These are phyloP conservation scores for Pseudocheirus occidentalis DNA, from an alignment of 2,797 vertebrate species.

Conservation along the genomic window DNA sequence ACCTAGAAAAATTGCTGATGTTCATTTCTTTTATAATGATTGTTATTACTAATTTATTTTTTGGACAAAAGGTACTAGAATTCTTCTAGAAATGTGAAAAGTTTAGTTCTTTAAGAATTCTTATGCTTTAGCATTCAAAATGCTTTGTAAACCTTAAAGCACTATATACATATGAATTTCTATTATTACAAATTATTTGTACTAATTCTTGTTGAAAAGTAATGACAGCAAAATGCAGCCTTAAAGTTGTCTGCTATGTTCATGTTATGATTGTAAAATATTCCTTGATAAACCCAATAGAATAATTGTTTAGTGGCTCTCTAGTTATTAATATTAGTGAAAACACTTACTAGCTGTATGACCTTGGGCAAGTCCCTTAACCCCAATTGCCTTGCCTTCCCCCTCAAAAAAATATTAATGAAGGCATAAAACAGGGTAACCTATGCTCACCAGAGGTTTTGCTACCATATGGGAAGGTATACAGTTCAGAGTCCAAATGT, in stretches of 20 bases:
- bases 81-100: slow-evolving; percentile 4
- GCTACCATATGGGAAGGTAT: neutral
- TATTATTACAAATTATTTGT: neutral
- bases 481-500: neutral
- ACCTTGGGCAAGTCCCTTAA: too few relatives aligned
- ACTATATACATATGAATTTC: neutral
- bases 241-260: neutral
- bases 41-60: slow-evolving; percentile 27
- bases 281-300: neutral
- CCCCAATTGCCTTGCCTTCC: too few relatives aligned
- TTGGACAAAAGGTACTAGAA: slow-evolving; percentile 14
- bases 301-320: neutral
- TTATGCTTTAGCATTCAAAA: neutral
- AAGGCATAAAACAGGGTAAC: neutral
- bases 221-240: neutral
- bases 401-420: neutral
- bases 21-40: slow-evolving; percentile 24
- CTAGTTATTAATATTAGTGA: neutral
- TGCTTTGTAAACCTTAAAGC: neutral
- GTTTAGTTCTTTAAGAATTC: slow-evolving; percentile 12
- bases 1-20: slow-evolving; percentile 18
- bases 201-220: slow-evolving; percentile 3
- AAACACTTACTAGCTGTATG: too few relatives aligned
- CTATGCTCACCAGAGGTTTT: neutral
- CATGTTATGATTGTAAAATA: neutral